A percentile compares a stretch with the other conserved stretches of the same genome.
Evolutionary conservation across 1,140 invertebrate genomes (phyloP).

Genomic region (Batillaria attramentaria): DNA sequence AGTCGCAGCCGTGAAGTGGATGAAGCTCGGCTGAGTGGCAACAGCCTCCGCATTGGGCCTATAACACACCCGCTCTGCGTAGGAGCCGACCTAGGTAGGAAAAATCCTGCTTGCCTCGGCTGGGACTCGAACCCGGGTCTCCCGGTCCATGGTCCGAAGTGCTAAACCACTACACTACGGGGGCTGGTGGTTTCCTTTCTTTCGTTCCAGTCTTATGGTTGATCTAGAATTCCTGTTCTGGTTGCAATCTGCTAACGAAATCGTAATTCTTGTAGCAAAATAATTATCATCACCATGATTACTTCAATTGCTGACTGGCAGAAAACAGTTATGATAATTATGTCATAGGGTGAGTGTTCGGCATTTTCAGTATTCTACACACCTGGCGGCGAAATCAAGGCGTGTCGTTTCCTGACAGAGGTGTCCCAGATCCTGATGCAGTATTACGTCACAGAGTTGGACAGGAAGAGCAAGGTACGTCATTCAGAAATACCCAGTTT

Average conservation of each 20-base stretch:
- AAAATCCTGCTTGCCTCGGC: too few relatives aligned
- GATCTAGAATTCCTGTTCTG: neutral
- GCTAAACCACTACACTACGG: too few relatives aligned
- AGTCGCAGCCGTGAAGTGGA: too few relatives aligned
- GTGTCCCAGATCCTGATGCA: slow-evolving; percentile 83
- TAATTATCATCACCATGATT: neutral
- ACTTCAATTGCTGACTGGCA: neutral
- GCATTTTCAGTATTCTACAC: slow-evolving; percentile 18
- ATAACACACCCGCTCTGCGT: too few relatives aligned
- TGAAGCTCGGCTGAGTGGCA: too few relatives aligned
- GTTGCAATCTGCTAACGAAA: neutral
- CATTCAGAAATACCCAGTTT: too few relatives aligned
- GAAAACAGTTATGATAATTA: neutral
- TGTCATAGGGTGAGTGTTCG: neutral
- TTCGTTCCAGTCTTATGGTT: too few relatives aligned
- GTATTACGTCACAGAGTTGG: slow-evolving; percentile 83
- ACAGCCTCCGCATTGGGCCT: too few relatives aligned
- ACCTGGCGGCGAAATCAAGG: slow-evolving; percentile 2
- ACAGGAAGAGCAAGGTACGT: slow-evolving; percentile 47
- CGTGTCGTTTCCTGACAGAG: slow-evolving; percentile 24
- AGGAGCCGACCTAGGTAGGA: too few relatives aligned
- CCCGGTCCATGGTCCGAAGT: too few relatives aligned
- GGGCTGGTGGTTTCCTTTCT: too few relatives aligned
- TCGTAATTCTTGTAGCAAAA: neutral
- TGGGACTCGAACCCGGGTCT: too few relatives aligned